Evolutionary conservation across 2,797 vertebrate genomes (phyloP), one percentile per base, ranked within the genome.

Genomic region (Neopelma chrysocephalum): DNA sequence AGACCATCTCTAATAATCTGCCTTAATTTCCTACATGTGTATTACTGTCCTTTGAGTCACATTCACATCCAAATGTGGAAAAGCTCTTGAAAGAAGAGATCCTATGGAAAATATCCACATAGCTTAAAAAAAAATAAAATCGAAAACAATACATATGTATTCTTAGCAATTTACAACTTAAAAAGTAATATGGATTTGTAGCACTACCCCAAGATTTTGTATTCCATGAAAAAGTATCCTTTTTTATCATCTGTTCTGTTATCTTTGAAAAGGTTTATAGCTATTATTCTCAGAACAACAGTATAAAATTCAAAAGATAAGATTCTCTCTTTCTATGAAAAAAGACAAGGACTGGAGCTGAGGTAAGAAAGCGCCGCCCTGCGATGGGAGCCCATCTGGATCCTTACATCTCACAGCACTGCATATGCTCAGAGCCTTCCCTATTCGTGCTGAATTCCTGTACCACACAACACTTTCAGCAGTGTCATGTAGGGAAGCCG

Each of bases 351-450:
- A 21, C 1, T 42, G 78, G 53, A 87, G 60, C n/a, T 29, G 42
- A 94, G 68, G 71, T 47, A 70, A 57, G 75, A 82, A 96, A 65
- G 88, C 15, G 10, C 81, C 86, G 75, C 86, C 58, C 68, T 50
- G 90, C 17, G 77, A 90, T 66, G 66, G 76, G 48, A 93, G 45
- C 64, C n/a, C 80, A 47, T 42, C 77, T 18, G 45, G 32, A 90
- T 64, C 64, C 38, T 82, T 7, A 32, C 42, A 69, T 56, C 70
- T 71, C n/a, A 50, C 54, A 68, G 65, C 69, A 58, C 57, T 43
- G 43, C n/a, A 69, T 36, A 31, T 1, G 51, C 68, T 70, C 80
- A 62, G 11, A 60, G 82, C 58, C 43, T 76, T 72, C 56, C 81
- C 62, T 69, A 9, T 5, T 22, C 9, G 0, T 47, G 45, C 79